Evolutionary conservation across 2,113 vertebrate species (phyloP).

Genomic region (Semicossyphus pulcher): DNA sequence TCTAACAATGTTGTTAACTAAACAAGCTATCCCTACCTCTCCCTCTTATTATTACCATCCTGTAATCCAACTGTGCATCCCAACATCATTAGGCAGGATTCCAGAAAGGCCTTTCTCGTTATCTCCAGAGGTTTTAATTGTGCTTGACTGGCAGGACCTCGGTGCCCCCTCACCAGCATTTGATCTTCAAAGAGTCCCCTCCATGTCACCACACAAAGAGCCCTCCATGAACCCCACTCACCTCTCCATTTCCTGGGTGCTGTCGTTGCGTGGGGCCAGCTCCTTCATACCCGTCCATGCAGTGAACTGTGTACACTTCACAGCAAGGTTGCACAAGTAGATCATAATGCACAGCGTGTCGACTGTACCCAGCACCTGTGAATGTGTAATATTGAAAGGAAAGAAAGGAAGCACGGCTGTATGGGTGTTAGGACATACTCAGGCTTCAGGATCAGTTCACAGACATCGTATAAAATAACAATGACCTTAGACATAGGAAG

Average conservation of each 20-base stretch:
- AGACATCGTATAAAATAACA: background rate
- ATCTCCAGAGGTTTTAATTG: constrained; percentile 81
- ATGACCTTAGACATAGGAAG: background rate
- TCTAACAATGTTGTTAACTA: background rate
- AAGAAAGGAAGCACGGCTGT: background rate
- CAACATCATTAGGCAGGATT: constrained; percentile 79
- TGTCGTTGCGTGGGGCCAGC: constrained; percentile 5
- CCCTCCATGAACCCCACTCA: constrained; percentile 32
- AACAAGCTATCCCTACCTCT: constrained; percentile 1
- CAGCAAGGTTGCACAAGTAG: constrained; percentile 15
- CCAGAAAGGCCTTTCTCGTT: constrained; percentile 75
- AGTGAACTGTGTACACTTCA: constrained; percentile 12
- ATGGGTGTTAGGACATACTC: background rate
- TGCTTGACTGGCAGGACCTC: constrained; percentile 64
- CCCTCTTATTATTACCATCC: constrained; percentile 52
- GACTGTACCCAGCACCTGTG: constrained; percentile 2
- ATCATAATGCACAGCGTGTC: constrained; percentile 18
- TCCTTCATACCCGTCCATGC: constrained; percentile 15
- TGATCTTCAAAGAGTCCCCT: constrained; percentile 79
- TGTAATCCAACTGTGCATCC: constrained; percentile 65
- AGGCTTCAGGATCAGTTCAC: background rate
- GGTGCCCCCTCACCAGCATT: constrained; percentile 63
- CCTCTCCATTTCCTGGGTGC: constrained; percentile 39
- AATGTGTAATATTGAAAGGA: constrained; percentile 2
- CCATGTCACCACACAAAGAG: constrained; percentile 62